phyloP scores from a whole-genome alignment of 2,888 invertebrate genomes.

The Fragum fragum region DNA sequence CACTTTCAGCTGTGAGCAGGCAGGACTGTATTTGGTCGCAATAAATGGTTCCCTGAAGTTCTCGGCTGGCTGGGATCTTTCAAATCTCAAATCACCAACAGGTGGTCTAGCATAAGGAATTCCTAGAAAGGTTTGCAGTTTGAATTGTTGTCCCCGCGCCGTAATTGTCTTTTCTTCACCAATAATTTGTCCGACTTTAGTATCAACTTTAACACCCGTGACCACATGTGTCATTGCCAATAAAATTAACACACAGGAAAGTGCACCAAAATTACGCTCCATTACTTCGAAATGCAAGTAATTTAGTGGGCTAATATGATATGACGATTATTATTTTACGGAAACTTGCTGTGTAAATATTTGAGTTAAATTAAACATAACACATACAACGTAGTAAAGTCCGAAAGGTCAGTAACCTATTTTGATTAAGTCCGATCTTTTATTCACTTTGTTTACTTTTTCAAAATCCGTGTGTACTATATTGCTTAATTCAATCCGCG shows the following conservation, averaged over 20 bases:
- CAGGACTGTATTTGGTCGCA: slow-evolving; percentile 4
- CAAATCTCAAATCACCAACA: slow-evolving; percentile 16
- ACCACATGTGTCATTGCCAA: neutral
- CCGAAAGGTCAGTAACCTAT: too few species aligned
- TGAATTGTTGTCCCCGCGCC: neutral
- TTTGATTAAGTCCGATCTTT: too few species aligned
- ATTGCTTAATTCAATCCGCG: too few species aligned
- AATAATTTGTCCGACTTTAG: neutral
- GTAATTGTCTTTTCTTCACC: neutral
- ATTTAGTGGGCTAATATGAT: too few species aligned
- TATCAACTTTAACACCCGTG: neutral
- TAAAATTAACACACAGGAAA: neutral
- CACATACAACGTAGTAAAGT: too few species aligned
- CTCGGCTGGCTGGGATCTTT: neutral
- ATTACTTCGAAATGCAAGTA: too few species aligned
- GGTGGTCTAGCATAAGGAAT: slow-evolving; percentile 37
- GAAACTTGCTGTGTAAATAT: too few species aligned
- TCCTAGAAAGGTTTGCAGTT: slow-evolving; percentile 14
- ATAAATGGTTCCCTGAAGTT: neutral
- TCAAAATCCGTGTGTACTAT: too few species aligned
- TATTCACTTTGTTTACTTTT: too few species aligned
- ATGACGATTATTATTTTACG: too few species aligned
- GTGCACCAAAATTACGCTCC: too few species aligned
- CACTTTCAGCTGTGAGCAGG: slow-evolving; percentile 7
- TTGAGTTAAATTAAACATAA: too few species aligned